Evolutionary conservation across 1,140 invertebrate genomes (phyloP), one percentile per base, ranked within the genome.

Genomic region (Saxidomus purpurata): DNA sequence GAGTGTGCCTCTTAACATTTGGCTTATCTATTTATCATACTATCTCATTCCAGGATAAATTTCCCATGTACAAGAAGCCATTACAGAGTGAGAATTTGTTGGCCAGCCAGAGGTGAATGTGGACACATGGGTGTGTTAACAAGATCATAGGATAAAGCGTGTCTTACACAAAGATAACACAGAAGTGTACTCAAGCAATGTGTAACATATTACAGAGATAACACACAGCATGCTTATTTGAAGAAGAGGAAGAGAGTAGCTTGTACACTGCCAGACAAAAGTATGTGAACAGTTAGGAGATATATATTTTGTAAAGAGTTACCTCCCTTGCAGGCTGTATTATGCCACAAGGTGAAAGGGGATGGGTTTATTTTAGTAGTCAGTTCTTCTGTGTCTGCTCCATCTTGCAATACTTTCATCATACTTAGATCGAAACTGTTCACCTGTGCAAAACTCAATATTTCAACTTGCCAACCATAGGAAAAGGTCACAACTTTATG

Each of bases 151-250:
- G 2, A n/a, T n/a, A n/a, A n/a, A n/a, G n/a, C n/a, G n/a, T n/a
- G 36, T 71, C n/a, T 19, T 71, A 71, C 67, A 71, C 67, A 71
- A 40, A 71, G 67, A 71, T 71, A 71, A 71, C 67, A 71, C 34
- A 38, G 34, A 28, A 3, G 8, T 6, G 34, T 38, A 28, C 34
- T 17, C 11, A 8, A 63, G 67, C 36, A 71, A 71, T 40, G 67
- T 71, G 67, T 71, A 71, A n/a, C 67, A 71, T 38, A 36, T 71
- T 38, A 71, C 67, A 38, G 67, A 71, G 67, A 71, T 71, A 71
- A 71, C 34, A 38, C 31, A 67, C 13, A 22, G 67, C 59, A 63
- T 63, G 8, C n/a, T 28, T 25, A 63, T 11, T 6, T n/a, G 22
- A 19, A 19, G 59, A 28, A 28, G 59, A 63, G 59, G 3, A 63